A percentile compares a stretch with the other conserved stretches of the same genome.
phyloP scores from a whole-genome alignment of 2,797 vertebrate genomes.

The Diglossa cyanea region DNA sequence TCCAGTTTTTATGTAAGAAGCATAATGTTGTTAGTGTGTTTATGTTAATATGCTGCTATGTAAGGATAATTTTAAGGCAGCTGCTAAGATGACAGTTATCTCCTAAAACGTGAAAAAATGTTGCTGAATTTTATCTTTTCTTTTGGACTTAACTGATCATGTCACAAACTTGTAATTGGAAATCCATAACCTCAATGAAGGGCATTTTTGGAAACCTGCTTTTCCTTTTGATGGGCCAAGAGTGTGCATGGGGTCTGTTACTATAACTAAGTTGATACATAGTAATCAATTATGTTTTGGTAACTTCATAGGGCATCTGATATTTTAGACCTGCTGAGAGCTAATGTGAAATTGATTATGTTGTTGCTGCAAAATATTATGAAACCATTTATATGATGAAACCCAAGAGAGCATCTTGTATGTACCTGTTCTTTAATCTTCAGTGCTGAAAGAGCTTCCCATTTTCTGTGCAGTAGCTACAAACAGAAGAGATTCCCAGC shows the following conservation, averaged over 20 bases:
- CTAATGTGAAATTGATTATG: background rate
- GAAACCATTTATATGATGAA: background rate
- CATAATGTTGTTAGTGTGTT: background rate
- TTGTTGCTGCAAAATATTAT: background rate
- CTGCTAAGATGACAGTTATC: background rate
- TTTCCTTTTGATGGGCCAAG: background rate
- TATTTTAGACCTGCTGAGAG: background rate
- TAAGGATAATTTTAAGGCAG: background rate
- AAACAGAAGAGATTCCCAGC: background rate
- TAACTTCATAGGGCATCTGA: background rate
- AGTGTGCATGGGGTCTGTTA: background rate
- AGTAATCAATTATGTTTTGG: background rate
- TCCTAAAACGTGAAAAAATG: background rate
- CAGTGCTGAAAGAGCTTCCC: background rate
- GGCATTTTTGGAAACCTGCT: background rate
- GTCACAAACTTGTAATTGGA: background rate
- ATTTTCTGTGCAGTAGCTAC: background rate
- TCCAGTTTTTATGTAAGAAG: background rate
- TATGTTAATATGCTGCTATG: background rate
- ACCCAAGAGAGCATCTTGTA: background rate
- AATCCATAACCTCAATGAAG: accelerated
- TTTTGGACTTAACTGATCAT: background rate
- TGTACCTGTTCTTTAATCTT: background rate
- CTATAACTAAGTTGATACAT: background rate
- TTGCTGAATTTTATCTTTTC: background rate